Conservation (phyloP, 1,140 invertebrate species). For the Stratiolaelaps scimitus region DNA sequence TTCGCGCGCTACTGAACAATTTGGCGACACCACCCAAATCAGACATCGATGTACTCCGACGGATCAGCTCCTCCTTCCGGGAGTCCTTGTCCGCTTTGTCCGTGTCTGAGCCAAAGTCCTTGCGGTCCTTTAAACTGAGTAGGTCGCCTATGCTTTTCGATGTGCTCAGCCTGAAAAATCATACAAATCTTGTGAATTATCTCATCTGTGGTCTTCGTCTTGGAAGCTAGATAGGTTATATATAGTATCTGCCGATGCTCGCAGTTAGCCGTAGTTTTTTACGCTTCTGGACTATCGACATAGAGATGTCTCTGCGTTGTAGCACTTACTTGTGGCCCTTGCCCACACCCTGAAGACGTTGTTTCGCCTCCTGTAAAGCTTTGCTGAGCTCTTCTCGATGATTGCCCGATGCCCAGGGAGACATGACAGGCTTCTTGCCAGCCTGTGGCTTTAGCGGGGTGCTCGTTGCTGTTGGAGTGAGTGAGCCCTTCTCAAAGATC, state of each 20-base stretch:
- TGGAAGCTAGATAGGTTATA: too few relatives aligned
- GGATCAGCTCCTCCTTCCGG: conserved; percentile 35
- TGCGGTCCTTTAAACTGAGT: conserved; percentile 36
- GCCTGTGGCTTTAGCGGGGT: conserved; percentile 34
- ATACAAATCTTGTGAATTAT: too few relatives aligned
- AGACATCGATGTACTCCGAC: conserved; percentile 34
- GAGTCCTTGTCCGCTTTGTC: conserved; percentile 48
- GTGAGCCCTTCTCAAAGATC: conserved; percentile 46
- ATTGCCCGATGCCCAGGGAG: conserved; percentile 41
- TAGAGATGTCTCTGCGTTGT: not conserved
- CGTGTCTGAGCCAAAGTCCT: conserved; percentile 35
- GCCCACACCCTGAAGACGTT: conserved; percentile 74
- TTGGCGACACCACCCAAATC: conserved; percentile 29
- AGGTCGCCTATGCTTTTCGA: conserved; percentile 68
- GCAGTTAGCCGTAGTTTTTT: too few relatives aligned
- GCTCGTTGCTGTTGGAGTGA: conserved; percentile 34
- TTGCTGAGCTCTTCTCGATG: conserved; percentile 68
- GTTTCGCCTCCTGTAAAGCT: conserved; percentile 59
- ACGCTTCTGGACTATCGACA: too few relatives aligned
- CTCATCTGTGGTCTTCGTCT: too few relatives aligned
- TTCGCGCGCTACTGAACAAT: conserved; percentile 14
- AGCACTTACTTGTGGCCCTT: conserved; percentile 25
- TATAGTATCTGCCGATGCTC: too few relatives aligned
- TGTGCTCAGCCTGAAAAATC: conserved; percentile 50
- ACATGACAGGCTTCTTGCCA: conserved; percentile 28